Base-by-base conservation (phyloP, 2,113 vertebrate species). In the Loxodonta africana region DNA sequence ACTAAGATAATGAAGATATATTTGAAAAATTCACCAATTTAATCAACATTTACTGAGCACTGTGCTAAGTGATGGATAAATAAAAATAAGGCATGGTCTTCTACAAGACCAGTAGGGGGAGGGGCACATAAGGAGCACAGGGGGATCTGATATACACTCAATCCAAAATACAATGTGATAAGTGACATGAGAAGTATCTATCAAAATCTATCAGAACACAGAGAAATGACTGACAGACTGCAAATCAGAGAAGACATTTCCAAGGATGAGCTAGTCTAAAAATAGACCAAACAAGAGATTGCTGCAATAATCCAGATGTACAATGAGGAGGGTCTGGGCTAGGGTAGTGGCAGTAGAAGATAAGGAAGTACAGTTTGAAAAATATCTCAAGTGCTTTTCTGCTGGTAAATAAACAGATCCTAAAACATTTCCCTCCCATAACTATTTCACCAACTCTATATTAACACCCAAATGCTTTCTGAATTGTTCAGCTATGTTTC, bases 211-310 rank as follows among this genome's bases (percentile, higher is more conserved):
- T 46, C 44, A 48, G 73, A 88, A 51, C 15, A 71, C 15, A 82
- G 44, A 93, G 88, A 48, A 90, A 82, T 78, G 83, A 78, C 2
- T 26, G 60, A 90, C 17, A 46, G 44, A 44, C 23, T 74, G 26
- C 69, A 92, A 93, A 82, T 89, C 33, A 81, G 84, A 78, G 44
- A 88, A 93, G 77, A 77, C 12, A 77, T 26, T 80, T 88, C 51
- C 37, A 85, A 88, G 46, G 28, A 44, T 82, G 1, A 83, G 26
- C 62, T 78, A 57, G 73, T 37, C 57, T 82, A 67, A n/a, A 76
- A 63, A 62, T 18, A 91, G 57, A 95, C 44, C 73, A 81, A 30
- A 17, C 41, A 82, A 60, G 57, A 48, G 33, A 83, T 41, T 94
- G 8, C 18, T 86, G 33, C 15, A 77, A 8, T 81, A 48, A 95